phyloP scores from a whole-genome alignment of 2,888 invertebrate genomes.

The Patella pellucida region DNA sequence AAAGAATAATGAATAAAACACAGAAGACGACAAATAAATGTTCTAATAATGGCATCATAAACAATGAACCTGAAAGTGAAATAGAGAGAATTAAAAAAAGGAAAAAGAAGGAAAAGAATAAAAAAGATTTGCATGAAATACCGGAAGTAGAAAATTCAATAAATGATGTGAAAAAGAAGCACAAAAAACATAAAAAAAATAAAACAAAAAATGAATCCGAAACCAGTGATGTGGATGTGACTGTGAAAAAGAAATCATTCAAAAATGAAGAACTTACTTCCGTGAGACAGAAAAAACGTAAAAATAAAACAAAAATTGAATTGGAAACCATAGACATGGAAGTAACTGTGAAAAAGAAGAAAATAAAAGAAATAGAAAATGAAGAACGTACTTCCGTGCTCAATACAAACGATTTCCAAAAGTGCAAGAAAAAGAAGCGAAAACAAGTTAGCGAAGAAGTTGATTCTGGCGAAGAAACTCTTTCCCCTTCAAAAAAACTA shows the following conservation, averaged over 20 bases:
- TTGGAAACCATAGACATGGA: neutral
- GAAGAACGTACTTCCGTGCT: neutral
- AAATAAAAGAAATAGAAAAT: neutral
- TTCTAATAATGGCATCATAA: neutral
- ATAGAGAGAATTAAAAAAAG: neutral
- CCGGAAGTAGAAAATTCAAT: neutral
- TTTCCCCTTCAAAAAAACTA: conserved; percentile 22
- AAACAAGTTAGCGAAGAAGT: conserved; percentile 8
- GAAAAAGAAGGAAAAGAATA: neutral
- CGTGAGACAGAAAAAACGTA: neutral
- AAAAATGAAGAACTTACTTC: no score
- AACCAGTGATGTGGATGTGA: neutral
- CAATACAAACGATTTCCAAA: neutral
- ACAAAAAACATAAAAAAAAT: conserved; percentile 20
- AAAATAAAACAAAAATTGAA: neutral
- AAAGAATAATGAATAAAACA: no score
- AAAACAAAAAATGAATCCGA: conserved; percentile 14
- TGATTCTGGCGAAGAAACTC: neutral
- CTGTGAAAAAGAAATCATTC: neutral
- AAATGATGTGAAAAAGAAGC: neutral
- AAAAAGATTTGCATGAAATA: conserved; percentile 3
- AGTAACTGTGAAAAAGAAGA: neutral
- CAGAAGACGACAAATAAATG: neutral
- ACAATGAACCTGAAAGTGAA: neutral
- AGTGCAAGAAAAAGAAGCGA: conserved; percentile 19